Evolutionary conservation across 2,888 invertebrate genomes (phyloP), one percentile per base, ranked within the genome.

Genomic region (Biston stratarius): DNA sequence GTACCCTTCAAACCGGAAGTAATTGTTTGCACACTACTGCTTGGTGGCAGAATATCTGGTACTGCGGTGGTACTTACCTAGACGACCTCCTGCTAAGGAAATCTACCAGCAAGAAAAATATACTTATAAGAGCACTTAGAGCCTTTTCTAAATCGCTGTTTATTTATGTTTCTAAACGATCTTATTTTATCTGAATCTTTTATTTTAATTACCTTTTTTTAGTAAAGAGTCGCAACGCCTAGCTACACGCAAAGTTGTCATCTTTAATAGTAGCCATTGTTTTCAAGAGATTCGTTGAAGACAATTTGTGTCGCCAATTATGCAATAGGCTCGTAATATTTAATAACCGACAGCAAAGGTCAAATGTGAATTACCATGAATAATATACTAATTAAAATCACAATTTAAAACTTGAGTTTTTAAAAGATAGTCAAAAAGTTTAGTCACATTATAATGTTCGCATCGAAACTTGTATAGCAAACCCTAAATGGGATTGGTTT

Each of bases 251-350:
- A 65, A 53, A n/a, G 47, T 51, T 64, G 65, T 74, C 67, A 61
- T 36, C 56, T 34, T 11, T 64, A 42, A 53, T 61, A 34, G 38
- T 55, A 52, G 40, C 67, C 59, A 59, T 58, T 67, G 64, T 57
- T 10, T 56, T 51, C 10, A 56, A 56, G 7, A 45, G 51, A 36
- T 56, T 60, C 34, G 36, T 42, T 49, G 60, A 52, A 60, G 45
- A 24, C 10, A 55, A 51, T 56, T 60, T 62, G 59, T 52, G 15
- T 56, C 36, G 44, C 57, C 36, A 51, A 56, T 60, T 56, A 57
- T 61, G 40, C 60, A 61, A 57, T 56, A 52, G 45, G 52, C 57
- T 57, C 14, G 38, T 61, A 51, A 62, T 74, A 73, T 66, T 66
- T 67, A 56, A 56, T 57, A 52, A 42, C 49, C 65, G 52, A 12